Evolutionary conservation across 2,113 vertebrate genomes (phyloP).

Genomic region (Ptychochromis oligacanthus): DNA sequence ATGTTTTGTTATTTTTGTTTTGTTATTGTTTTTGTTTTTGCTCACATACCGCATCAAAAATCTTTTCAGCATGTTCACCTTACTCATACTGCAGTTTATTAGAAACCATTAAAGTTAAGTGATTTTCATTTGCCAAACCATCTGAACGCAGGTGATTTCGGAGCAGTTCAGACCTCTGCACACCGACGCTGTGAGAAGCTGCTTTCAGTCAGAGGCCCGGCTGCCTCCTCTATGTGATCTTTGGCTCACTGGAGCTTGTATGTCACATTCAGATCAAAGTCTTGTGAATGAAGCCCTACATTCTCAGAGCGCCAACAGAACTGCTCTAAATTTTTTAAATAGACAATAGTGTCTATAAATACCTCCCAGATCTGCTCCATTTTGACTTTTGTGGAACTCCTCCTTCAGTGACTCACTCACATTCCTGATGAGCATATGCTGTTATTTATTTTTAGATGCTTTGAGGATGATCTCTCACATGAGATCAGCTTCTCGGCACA

Average conservation of each 20-base stretch:
- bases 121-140: neutral
- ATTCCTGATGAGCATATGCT: conserved; percentile 60
- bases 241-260: neutral
- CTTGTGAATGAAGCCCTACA: conserved; percentile 48
- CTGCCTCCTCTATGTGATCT: conserved; percentile 11
- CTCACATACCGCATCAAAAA: neutral
- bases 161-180: neutral
- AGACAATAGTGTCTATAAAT: conserved; percentile 71
- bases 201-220: neutral
- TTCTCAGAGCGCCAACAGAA: conserved; percentile 46
- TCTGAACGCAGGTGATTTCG: neutral
- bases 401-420: conserved; percentile 40
- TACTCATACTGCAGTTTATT: neutral
- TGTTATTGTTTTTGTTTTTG: neutral
- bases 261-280: conserved; percentile 48
- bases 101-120: neutral
- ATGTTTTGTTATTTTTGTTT: neutral
- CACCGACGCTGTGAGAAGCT: neutral
- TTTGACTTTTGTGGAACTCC: conserved; percentile 69
- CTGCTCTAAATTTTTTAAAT: conserved; percentile 74
- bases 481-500: conserved; percentile 58
- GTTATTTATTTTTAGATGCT: conserved; percentile 73
- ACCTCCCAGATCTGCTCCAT: conserved; percentile 60
- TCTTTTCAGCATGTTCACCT: neutral
- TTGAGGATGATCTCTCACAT: conserved; percentile 58